phyloP scores from a whole-genome alignment of 2,888 invertebrate species.

The Dysmachus trigonus region DNA sequence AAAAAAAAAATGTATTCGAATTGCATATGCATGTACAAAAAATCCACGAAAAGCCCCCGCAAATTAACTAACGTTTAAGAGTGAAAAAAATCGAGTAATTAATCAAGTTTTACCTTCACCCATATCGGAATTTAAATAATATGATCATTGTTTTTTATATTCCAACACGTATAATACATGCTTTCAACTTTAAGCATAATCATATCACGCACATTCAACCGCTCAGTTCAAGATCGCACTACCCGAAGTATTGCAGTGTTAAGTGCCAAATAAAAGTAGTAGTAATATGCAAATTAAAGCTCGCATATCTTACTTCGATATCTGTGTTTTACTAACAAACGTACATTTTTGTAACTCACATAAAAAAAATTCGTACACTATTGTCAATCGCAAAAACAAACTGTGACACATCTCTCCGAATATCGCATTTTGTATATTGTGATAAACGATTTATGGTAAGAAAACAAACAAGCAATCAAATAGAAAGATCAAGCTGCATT shows the following conservation, averaged over 20 bases:
- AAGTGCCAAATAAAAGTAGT: background rate
- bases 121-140: background rate
- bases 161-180: background rate
- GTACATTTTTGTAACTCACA: background rate
- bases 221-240: background rate
- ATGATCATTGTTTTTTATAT: background rate
- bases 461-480: background rate
- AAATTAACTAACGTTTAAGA: background rate
- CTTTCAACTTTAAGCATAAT: background rate
- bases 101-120: background rate
- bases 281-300: background rate
- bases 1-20: no score
- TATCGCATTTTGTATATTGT: background rate
- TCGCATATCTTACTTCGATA: background rate
- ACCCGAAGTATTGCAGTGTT: background rate
- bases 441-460: background rate
- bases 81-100: background rate
- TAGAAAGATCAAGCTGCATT: background rate
- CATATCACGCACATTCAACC: background rate
- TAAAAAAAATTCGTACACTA: background rate
- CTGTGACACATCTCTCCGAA: background rate
- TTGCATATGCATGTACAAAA: no score
- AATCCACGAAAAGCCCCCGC: no score
- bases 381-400: background rate
- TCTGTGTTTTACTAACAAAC: background rate